phyloP scores from a whole-genome alignment of 53 echinoderm and acorn worm genomes.

The Antedon mediterranea region DNA sequence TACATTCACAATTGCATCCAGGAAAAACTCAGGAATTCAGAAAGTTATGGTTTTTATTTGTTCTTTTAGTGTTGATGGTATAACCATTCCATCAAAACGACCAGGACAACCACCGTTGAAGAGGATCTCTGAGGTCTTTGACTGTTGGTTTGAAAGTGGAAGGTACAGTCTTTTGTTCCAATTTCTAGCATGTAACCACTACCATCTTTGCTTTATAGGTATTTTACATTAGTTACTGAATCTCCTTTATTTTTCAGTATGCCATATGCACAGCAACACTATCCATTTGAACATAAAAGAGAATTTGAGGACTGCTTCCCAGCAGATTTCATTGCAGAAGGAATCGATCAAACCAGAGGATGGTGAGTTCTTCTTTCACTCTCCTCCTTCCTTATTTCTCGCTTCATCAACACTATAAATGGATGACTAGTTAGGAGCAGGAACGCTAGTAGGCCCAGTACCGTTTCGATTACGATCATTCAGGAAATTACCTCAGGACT shows the following conservation, averaged over 20 bases:
- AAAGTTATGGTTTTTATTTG: not conserved
- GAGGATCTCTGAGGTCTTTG: constrained; percentile 78
- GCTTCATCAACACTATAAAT: too few species aligned
- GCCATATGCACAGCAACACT: constrained; percentile 95
- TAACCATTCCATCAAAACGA: constrained; percentile 93
- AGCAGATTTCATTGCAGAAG: constrained; percentile 97
- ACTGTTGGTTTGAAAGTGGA: constrained; percentile 99
- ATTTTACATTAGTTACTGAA: too few species aligned
- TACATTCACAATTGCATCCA: too few species aligned
- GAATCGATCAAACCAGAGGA: constrained; percentile 97
- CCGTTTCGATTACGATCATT: too few species aligned
- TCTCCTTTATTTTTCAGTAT: constrained; percentile 35
- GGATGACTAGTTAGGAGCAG: too few species aligned
- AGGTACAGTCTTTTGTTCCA: too few species aligned
- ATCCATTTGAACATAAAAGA: constrained; percentile 97
- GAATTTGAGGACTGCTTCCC: constrained; percentile 98
- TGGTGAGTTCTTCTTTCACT: constrained; percentile 37
- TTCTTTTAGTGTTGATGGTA: constrained; percentile 47
- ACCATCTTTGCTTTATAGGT: too few species aligned
- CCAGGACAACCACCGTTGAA: constrained; percentile 74
- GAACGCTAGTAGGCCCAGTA: too few species aligned
- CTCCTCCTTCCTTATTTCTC: too few species aligned
- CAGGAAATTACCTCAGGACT: too few species aligned
- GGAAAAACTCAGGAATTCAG: not conserved
- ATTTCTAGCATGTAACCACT: too few species aligned